These are phyloP conservation scores for Agonopterix subpropinquella DNA, from an alignment of 2,888 invertebrate genomes.

Conservation along the genomic window DNA sequence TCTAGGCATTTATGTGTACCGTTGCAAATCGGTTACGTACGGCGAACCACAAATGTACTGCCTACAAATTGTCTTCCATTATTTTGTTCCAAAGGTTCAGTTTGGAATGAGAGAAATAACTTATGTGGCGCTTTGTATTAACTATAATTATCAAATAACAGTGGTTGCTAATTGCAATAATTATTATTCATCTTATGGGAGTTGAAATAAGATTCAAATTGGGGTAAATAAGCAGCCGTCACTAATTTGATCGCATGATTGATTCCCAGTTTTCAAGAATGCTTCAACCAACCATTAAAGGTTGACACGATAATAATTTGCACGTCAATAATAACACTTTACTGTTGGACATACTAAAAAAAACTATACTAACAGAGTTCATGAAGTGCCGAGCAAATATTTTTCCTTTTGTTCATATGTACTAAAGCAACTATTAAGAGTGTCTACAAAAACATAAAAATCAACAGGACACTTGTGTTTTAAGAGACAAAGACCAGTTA, in stretches of 20 bases:
- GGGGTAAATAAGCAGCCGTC: too few relatives aligned
- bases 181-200: too few relatives aligned
- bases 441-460: constrained; percentile 25
- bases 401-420: constrained; percentile 34
- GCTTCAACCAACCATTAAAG: not conserved
- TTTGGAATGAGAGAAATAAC: too few relatives aligned
- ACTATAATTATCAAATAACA: too few relatives aligned
- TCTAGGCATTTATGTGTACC: constrained; percentile 1
- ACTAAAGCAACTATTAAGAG: constrained; percentile 37
- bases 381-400: constrained; percentile 26
- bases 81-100: too few relatives aligned
- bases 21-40: constrained; percentile 2
- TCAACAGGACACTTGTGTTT: not conserved
- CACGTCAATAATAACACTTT: constrained; percentile 7
- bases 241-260: constrained; percentile 2
- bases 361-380: not conserved
- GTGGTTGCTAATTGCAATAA: too few relatives aligned
- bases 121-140: too few relatives aligned
- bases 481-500: too few relatives aligned
- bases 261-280: not conserved
- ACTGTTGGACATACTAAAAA: not conserved
- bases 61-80: too few relatives aligned
- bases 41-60: not conserved
- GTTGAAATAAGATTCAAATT: too few relatives aligned
- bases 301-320: constrained; percentile 5